Base-by-base conservation (phyloP, 2,797 vertebrate species). In the Chelon auratus region DNA sequence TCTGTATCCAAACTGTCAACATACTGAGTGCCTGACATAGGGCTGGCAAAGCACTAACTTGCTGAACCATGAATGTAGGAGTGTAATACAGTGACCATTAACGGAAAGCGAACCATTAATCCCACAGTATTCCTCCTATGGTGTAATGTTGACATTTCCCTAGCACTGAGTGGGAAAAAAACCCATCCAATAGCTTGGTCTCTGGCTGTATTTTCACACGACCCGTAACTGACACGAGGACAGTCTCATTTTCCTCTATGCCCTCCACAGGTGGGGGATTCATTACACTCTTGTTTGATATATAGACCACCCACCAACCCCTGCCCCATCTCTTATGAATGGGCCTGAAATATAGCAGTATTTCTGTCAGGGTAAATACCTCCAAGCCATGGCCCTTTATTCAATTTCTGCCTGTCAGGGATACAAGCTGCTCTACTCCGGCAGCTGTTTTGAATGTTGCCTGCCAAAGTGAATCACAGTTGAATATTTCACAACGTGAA, bases 321-420 rank as follows among this genome's bases (percentile, higher is more conserved):
- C 37, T 18, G 40, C 55, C 59, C 51, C 39, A 39, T 63, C 72
- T 58, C 71, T 67, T 75, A 78, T 71, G 73, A 73, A 78, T 40
- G 37, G 43, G 56, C 48, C 69, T 67, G 55, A 78, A 86, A 88
- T 78, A 78, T 66, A 70, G 80, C 68, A 66, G 80, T 81, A 65
- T 70, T 65, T 57, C 84, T 87, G 83, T 82, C 75, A 82, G 72
- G 51, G 72, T 85, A 88, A 89, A 88, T 83, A 84, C 72, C 72
- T 83, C 50, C 3, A 8, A 85, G 85, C 68, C 65, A 61, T 26
- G 17, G 68, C 40, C 60, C 33, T 83, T 83, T 75, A 82, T 88
- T 90, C 73, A 75, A 82, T 85, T 81, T 78, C 68, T 68, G 20
- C 64, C 73, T 77, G 80, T 81, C 77, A 73, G 69, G 24, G 47